phyloP scores from a whole-genome alignment of 2,113 vertebrate genomes.

The Cromileptes altivelis region DNA sequence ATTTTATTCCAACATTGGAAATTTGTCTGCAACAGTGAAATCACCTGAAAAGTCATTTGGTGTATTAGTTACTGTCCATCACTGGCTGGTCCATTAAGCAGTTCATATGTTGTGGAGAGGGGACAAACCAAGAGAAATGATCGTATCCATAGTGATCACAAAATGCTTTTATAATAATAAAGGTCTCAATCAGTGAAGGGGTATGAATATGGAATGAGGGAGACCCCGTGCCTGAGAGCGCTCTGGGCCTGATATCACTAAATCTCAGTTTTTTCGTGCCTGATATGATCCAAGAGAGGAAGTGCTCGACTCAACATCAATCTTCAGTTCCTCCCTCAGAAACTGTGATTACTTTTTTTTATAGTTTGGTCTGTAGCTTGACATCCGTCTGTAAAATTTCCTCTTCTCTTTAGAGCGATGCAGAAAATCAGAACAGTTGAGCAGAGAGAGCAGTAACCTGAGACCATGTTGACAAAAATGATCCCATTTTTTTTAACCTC shows the following conservation, averaged over 20 bases:
- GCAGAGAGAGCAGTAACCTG: background rate
- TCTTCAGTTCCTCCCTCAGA: background rate
- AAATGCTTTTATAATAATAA: background rate
- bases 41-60: too few relatives aligned
- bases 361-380: background rate
- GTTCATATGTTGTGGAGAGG: background rate
- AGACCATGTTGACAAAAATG: constrained; percentile 2
- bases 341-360: background rate
- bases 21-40: too few relatives aligned
- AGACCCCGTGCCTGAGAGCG: background rate
- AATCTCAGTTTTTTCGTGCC: background rate
- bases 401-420: too few relatives aligned
- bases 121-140: background rate
- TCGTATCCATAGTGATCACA: background rate
- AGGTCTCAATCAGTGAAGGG: background rate
- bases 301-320: too few relatives aligned
- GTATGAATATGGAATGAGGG: too few relatives aligned
- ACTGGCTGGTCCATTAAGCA: too few relatives aligned
- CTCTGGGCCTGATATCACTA: too few relatives aligned
- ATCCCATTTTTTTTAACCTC: background rate
- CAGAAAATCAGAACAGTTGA: too few relatives aligned
- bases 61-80: too few relatives aligned
- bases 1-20: too few relatives aligned
- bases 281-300: background rate
- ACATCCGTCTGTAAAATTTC: background rate